These are phyloP conservation scores for Procambarus clarkii DNA, from an alignment of 1,140 invertebrate genomes.

Conservation along the genomic window DNA sequence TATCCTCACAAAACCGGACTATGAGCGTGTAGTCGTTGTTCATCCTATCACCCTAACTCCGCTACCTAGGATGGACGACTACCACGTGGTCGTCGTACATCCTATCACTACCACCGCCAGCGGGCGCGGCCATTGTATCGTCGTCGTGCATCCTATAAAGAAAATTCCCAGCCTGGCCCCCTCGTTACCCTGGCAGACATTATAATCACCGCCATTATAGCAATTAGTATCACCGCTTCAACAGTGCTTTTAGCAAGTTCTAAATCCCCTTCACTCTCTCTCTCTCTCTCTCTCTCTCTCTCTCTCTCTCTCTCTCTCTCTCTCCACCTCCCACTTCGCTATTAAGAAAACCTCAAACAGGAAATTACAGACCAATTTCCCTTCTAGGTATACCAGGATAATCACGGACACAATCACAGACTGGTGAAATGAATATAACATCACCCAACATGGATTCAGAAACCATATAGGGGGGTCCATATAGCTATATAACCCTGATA, in stretches of 20 bases:
- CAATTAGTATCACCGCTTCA: not conserved
- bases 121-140: not conserved
- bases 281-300: not conserved
- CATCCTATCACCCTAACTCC: not conserved
- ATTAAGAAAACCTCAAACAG: too few relatives aligned
- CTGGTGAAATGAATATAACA: too few relatives aligned
- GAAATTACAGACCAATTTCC: too few relatives aligned
- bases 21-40: not conserved
- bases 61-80: not conserved
- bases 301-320: not conserved
- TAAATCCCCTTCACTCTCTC: not conserved
- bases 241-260: not conserved
- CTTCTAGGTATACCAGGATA: too few relatives aligned
- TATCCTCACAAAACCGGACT: not conserved
- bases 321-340: not conserved
- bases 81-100: not conserved
- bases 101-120: not conserved
- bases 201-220: not conserved
- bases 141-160: too few relatives aligned
- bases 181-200: not conserved
- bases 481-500: too few relatives aligned
- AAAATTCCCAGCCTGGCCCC: not conserved
- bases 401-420: too few relatives aligned
- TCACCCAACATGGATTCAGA: too few relatives aligned
- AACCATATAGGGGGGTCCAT: too few relatives aligned